Base-by-base conservation (phyloP, 2,888 invertebrate genomes). In the Drosophila crucigera region DNA sequence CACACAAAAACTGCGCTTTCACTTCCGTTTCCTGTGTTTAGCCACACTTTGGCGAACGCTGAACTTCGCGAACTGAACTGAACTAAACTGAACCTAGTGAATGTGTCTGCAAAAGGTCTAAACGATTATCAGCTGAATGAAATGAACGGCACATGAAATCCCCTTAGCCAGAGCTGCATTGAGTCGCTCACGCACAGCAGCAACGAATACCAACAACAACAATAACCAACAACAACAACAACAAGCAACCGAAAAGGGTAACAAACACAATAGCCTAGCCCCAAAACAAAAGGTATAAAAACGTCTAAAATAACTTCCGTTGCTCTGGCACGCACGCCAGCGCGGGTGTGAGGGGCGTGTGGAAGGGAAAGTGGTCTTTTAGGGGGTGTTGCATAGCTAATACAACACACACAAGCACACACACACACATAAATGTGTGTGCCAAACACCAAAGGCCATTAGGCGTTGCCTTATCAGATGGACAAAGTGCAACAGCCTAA, bases 271-370 rank as follows among this genome's bases (percentile, higher is more conserved):
- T 68, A 58, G 72, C 65, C 70, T 35, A 53, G 59, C 61, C 61
- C 74, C 76, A 77, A 84, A 82, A 81, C 83, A 83, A 89, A 83
- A 73, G 75, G 81, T 80, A 82, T 86, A 83, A 88, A 86, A 89
- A 84, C 82, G 89, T 89, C 82, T 86, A 77, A 89, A 86, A 89
- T 86, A 83, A 86, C 89, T 86, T 86, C 86, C 86, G 85, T 72
- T 78, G 55, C 52, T 35, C 56, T 71, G 68, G 89, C 86, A 82
- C 86, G 82, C 82, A 85, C 76, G 76, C 39, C 33, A 19, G 33
- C 28, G 30, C 4, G 33, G 30, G n/a, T 55, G 28, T 63, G 14
- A 19, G 30, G 6, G 5, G 28, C 3, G 22, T 22, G n/a, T 33
- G 19, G 35, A 14, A 30, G 52, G 33, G 25, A 7, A 14, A 28